phyloP scores from a whole-genome alignment of 2,888 invertebrate genomes.

The Ectropis crepuscularia region DNA sequence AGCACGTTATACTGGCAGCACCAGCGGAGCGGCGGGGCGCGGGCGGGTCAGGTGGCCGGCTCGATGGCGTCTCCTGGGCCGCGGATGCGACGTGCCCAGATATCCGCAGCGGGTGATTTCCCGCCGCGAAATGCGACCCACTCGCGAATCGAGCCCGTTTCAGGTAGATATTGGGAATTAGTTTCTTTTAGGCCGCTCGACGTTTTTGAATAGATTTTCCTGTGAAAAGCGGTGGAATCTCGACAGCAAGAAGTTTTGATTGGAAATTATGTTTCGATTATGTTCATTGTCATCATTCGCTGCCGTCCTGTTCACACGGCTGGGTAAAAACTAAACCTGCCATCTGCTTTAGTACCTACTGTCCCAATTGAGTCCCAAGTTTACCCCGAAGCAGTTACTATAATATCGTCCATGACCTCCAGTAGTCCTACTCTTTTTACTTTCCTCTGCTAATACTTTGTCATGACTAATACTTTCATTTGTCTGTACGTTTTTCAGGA shows the following conservation, averaged over 20 bases:
- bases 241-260: neutral
- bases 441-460: no score
- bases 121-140: slow-evolving; percentile 23
- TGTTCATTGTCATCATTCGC: no score
- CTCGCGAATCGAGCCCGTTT: slow-evolving; percentile 14
- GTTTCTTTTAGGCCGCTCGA: slow-evolving; percentile 4
- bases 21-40: slow-evolving; percentile 11
- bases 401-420: no score
- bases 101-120: slow-evolving; percentile 45
- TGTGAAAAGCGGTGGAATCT: neutral
- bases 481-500: no score
- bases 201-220: neutral
- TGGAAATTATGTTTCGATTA: no score
- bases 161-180: slow-evolving; percentile 4
- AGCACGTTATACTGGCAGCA: neutral
- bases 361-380: no score
- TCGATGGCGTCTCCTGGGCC: slow-evolving; percentile 59
- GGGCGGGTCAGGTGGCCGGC: slow-evolving; percentile 44
- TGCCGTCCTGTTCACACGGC: no score
- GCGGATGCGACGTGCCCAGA: slow-evolving; percentile 55
- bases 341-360: no score
- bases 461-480: no score
- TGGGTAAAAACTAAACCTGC: no score
- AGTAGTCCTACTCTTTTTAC: no score
- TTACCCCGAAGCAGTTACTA: no score